phyloP scores from a whole-genome alignment of 2,113 vertebrate species.

The Eleginops maclovinus region DNA sequence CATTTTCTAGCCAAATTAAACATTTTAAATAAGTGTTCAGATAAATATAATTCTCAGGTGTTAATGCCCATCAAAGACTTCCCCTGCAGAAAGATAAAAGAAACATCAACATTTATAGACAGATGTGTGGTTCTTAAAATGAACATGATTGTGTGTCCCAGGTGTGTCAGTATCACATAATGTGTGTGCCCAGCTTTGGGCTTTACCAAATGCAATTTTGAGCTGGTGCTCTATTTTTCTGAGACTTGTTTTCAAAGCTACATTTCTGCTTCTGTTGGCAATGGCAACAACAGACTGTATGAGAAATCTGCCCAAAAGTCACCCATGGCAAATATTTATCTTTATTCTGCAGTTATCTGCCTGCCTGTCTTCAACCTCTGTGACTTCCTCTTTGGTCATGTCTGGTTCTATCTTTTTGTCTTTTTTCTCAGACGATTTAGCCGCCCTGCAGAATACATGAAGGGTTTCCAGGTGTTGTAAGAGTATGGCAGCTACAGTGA shows the following conservation, averaged over 20 bases:
- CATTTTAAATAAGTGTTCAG: background rate
- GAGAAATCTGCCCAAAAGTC: slow-evolving; percentile 32
- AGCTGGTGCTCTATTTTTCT: slow-evolving; percentile 18
- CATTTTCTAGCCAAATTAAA: background rate
- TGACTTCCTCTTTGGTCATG: slow-evolving; percentile 7
- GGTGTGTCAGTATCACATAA: background rate
- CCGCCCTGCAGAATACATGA: background rate
- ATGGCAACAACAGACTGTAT: slow-evolving; percentile 21
- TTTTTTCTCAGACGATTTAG: background rate
- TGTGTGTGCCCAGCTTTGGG: background rate
- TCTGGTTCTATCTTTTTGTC: slow-evolving; percentile 4
- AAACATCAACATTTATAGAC: background rate
- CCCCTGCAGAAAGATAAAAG: background rate
- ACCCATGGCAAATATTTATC: slow-evolving; percentile 17
- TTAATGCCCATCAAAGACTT: background rate
- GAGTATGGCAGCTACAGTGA: background rate
- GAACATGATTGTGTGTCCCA: background rate
- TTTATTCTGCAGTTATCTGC: slow-evolving; percentile 21
- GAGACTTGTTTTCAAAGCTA: slow-evolving; percentile 14
- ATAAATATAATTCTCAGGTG: too few species aligned
- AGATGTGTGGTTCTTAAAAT: background rate
- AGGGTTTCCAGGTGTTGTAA: background rate
- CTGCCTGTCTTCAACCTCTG: slow-evolving; percentile 6
- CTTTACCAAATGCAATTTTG: background rate
- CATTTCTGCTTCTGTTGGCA: background rate